Conservation (phyloP, 2,113 vertebrate species). For the Ardeotis arabs region DNA sequence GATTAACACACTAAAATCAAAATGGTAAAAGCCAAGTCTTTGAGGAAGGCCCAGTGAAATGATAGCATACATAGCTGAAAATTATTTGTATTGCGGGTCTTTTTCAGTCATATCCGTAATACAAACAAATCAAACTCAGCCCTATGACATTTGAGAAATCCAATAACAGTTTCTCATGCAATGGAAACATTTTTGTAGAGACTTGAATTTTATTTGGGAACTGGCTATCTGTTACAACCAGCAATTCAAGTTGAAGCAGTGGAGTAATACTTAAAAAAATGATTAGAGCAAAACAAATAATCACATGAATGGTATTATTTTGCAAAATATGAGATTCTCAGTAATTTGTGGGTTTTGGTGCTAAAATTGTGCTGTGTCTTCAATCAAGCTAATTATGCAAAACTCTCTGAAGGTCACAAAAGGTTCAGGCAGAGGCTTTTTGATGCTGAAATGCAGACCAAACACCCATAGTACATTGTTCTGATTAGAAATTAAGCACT, state of each 20-base stretch:
- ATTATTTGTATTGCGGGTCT: not conserved
- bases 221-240: conserved; percentile 48
- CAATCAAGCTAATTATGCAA: conserved; percentile 71
- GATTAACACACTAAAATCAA: not conserved
- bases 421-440: conserved; percentile 55
- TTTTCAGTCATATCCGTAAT: not conserved
- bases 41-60: not conserved
- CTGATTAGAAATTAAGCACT: not conserved
- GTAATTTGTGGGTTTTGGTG: conserved; percentile 63
- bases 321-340: conserved; percentile 56
- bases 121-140: not conserved
- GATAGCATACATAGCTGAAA: not conserved
- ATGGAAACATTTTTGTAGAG: conserved; percentile 41
- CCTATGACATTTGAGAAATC: not conserved
- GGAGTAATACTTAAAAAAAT: conserved; percentile 61
- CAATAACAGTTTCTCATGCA: conserved; percentile 3
- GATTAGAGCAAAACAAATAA: conserved; percentile 67
- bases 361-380: conserved; percentile 65
- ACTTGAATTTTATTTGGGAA: conserved; percentile 28
- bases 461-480: not conserved
- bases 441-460: conserved; percentile 34
- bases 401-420: conserved; percentile 60
- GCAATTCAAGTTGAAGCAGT: conserved; percentile 34
- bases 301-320: conserved; percentile 66
- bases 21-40: not conserved